Evolutionary conservation across 2,797 vertebrate genomes (phyloP).

Genomic region (Crax fasciolata): DNA sequence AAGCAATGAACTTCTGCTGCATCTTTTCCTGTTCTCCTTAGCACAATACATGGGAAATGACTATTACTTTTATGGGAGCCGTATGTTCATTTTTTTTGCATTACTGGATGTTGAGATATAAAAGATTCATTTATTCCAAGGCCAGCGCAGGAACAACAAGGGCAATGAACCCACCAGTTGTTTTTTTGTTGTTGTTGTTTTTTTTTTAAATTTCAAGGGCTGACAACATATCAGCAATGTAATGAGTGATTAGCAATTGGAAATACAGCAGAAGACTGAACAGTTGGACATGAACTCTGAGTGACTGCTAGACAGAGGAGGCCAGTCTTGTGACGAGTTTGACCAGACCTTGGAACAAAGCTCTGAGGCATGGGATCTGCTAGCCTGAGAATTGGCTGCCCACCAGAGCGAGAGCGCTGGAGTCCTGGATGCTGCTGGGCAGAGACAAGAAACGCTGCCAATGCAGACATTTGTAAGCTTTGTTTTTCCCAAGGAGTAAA

Average conservation of each 20-base stretch:
- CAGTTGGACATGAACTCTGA: not conserved
- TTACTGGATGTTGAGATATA: not conserved
- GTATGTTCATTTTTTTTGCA: not conserved
- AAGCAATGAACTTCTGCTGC: not conserved
- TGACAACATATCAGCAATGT: not conserved
- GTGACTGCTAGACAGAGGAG: not conserved
- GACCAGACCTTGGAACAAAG: slow-evolving; percentile 11
- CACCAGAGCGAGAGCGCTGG: not conserved
- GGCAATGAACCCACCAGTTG: not conserved
- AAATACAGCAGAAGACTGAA: not conserved
- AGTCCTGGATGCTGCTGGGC: not conserved
- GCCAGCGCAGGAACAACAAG: not conserved
- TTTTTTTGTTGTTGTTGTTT: too few relatives aligned
- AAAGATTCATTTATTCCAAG: not conserved
- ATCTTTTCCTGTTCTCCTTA: not conserved
- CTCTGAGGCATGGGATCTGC: not conserved
- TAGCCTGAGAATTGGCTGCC: not conserved
- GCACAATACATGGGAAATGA: not conserved
- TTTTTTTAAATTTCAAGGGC: not conserved
- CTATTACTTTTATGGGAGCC: not conserved
- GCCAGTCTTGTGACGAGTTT: not conserved
- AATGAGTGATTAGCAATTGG: not conserved
- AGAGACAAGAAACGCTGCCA: not conserved
- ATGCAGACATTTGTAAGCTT: rapidly evolving
- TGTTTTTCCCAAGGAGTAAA: not conserved